These are phyloP conservation scores for Microchrysa polita DNA, from an alignment of 2,888 invertebrate genomes.

Conservation along the genomic window DNA sequence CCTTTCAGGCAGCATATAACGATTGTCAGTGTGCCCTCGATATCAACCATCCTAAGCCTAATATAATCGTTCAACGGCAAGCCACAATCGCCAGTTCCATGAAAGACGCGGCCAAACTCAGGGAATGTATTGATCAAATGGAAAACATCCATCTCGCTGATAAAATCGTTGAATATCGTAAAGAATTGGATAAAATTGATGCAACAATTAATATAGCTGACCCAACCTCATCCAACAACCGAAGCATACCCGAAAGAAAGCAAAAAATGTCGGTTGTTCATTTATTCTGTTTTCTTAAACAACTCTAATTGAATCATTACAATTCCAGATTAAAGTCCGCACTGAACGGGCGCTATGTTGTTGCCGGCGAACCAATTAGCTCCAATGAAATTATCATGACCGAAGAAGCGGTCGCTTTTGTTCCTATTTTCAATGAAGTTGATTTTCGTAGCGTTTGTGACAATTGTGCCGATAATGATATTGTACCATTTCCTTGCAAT, in stretches of 20 bases:
- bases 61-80: slow-evolving; percentile 49
- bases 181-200: background rate
- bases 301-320: background rate
- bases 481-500: slow-evolving; percentile 75
- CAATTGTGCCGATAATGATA: slow-evolving; percentile 72
- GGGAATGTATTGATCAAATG: slow-evolving; percentile 31
- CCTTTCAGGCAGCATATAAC: slow-evolving; percentile 55
- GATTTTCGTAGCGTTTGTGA: slow-evolving; percentile 71
- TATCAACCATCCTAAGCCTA: slow-evolving; percentile 51
- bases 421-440: slow-evolving; percentile 67
- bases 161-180: background rate
- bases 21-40: slow-evolving; percentile 59
- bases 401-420: slow-evolving; percentile 84
- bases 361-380: slow-evolving; percentile 68
- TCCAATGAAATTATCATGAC: slow-evolving; percentile 80
- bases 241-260: slow-evolving; percentile 6
- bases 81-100: slow-evolving; percentile 47
- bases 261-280: slow-evolving; percentile 44
- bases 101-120: slow-evolving; percentile 37
- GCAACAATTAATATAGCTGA: background rate
- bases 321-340: slow-evolving; percentile 65
- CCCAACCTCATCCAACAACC: slow-evolving; percentile 27
- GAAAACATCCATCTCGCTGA: background rate
- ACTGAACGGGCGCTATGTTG: slow-evolving; percentile 73
- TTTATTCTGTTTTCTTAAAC: background rate